Percentiles rank a stretch among this genome's conserved stretches.
Conservation (phyloP, 2,888 invertebrate genomes). For the Sarcophaga subvicina region DNA sequence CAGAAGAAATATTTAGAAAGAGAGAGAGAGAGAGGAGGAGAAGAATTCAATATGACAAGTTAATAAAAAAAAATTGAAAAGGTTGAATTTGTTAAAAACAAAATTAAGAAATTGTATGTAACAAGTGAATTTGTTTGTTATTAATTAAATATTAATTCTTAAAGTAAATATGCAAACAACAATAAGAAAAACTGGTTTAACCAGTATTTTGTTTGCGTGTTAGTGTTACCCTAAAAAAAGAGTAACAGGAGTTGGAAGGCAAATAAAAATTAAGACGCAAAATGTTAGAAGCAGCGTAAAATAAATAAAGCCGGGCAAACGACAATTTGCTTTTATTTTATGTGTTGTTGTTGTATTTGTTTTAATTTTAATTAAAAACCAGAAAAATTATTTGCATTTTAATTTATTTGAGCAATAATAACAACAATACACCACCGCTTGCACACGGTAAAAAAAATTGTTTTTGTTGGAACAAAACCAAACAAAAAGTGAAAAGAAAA, state of each 20-base stretch:
- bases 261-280: background rate
- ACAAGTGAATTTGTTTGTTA: too few species aligned
- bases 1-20: too few species aligned
- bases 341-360: too few species aligned
- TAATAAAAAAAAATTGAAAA: background rate
- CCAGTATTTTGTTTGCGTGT: background rate
- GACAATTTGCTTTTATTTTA: background rate
- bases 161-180: too few species aligned
- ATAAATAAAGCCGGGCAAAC: constrained; percentile 37
- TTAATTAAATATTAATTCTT: too few species aligned
- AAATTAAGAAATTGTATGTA: too few species aligned
- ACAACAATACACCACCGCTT: background rate
- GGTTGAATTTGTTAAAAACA: background rate
- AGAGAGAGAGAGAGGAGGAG: too few species aligned
- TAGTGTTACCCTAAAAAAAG: background rate
- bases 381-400: constrained; percentile 5
- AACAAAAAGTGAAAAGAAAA: too few species aligned
- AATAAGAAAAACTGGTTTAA: background rate
- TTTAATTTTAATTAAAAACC: background rate
- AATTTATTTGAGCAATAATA: background rate
- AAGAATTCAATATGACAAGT: background rate
- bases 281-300: background rate
- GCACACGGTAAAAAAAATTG: too few species aligned
- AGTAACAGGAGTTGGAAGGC: background rate
- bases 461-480: too few species aligned